Percentiles rank a stretch among this genome's conserved stretches.
Evolutionary conservation across 2,888 invertebrate genomes (phyloP).

Genomic region (Nemapogon koenigi): DNA sequence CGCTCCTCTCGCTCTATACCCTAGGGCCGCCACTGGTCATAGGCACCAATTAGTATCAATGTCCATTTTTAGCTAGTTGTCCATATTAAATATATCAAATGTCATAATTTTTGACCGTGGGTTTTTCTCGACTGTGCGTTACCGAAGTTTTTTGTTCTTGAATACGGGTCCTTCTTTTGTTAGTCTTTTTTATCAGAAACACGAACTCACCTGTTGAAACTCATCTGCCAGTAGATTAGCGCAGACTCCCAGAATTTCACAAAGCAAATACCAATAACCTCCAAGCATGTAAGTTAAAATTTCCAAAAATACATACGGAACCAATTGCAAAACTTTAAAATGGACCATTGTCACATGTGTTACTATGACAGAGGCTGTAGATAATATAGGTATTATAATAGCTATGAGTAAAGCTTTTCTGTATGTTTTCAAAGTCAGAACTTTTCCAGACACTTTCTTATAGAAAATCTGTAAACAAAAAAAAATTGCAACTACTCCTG

Average conservation of each 20-base stretch:
- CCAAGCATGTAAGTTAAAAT: slow-evolving; percentile 72
- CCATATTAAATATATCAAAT: too few relatives aligned
- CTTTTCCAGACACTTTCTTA: slow-evolving; percentile 63
- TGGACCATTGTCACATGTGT: slow-evolving; percentile 76
- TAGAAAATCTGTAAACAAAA: slow-evolving; percentile 57
- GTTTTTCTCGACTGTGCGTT: too few relatives aligned
- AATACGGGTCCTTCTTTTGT: too few relatives aligned
- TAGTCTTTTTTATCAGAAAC: neutral
- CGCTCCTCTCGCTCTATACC: too few relatives aligned
- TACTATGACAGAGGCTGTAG: slow-evolving; percentile 68
- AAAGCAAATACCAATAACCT: slow-evolving; percentile 75
- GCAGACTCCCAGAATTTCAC: slow-evolving; percentile 68
- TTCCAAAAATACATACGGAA: slow-evolving; percentile 75
- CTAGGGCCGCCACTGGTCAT: too few relatives aligned
- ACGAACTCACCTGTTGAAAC: slow-evolving; percentile 62
- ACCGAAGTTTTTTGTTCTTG: too few relatives aligned
- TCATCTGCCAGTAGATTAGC: slow-evolving; percentile 72
- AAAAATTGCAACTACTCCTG: too few relatives aligned
- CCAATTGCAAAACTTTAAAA: slow-evolving; percentile 67
- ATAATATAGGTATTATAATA: slow-evolving; percentile 65
- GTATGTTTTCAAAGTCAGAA: slow-evolving; percentile 61
- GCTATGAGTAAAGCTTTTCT: slow-evolving; percentile 66
- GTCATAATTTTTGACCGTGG: too few relatives aligned
- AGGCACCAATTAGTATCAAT: too few relatives aligned
- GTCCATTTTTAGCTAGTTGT: too few relatives aligned